Percentiles rank a stretch among this genome's conserved stretches.
Conservation (phyloP, 2,797 vertebrate genomes). For the Dicrostonyx torquatus region DNA sequence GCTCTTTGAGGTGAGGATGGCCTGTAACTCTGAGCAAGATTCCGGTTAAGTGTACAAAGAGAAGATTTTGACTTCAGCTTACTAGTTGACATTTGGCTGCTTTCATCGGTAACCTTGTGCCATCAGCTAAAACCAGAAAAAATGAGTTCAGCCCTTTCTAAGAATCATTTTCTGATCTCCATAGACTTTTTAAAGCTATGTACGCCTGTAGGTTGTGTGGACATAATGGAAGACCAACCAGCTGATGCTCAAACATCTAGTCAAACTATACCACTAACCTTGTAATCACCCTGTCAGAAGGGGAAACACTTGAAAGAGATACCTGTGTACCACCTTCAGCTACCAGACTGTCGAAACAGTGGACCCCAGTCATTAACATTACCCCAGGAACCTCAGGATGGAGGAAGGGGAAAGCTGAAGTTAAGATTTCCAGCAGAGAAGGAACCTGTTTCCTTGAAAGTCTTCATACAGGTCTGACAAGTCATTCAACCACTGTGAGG, state of each 20-base stretch:
- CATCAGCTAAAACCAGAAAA: conserved; percentile 26
- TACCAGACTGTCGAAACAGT: background rate
- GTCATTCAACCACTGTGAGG: background rate
- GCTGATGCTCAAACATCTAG: conserved; percentile 24
- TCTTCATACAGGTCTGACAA: background rate
- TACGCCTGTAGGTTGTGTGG: background rate
- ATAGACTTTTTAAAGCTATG: background rate
- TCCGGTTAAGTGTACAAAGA: background rate
- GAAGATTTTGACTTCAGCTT: background rate
- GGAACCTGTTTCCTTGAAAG: background rate
- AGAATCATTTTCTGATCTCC: background rate
- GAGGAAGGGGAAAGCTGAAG: background rate
- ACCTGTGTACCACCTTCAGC: background rate
- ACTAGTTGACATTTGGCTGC: background rate
- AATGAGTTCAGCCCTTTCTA: background rate
- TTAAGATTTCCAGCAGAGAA: background rate
- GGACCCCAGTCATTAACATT: background rate
- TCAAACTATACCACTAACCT: background rate
- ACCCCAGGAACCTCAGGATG: background rate
- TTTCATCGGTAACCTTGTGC: background rate
- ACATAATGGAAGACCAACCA: background rate
- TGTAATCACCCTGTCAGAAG: background rate
- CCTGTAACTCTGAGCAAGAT: background rate
- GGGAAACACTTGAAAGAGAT: background rate
- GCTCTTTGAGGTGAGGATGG: background rate